These are phyloP conservation scores for Lymantria monacha DNA, from an alignment of 2,888 invertebrate genomes.

Conservation along the genomic window DNA sequence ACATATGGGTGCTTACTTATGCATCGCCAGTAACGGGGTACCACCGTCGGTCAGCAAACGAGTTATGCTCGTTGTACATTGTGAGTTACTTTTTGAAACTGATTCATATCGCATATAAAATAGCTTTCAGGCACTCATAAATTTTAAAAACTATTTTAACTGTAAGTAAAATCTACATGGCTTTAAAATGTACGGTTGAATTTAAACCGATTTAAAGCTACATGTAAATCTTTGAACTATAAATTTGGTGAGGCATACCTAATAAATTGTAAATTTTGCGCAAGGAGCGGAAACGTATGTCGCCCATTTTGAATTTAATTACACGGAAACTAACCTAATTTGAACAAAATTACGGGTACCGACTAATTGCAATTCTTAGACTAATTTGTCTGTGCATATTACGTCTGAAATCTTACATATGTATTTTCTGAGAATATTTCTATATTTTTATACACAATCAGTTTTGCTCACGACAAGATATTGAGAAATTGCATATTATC, in stretches of 20 bases:
- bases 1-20: constrained; percentile 90
- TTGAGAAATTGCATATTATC: no score
- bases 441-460: not conserved
- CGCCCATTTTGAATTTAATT: constrained; percentile 24
- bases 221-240: constrained; percentile 11
- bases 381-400: constrained; percentile 8
- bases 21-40: constrained; percentile 91
- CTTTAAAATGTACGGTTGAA: constrained; percentile 14
- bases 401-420: constrained; percentile 2
- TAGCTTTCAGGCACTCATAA: constrained; percentile 14
- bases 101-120: constrained; percentile 20
- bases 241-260: constrained; percentile 20
- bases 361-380: constrained; percentile 15
- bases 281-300: constrained; percentile 31
- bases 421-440: not conserved
- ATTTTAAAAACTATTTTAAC: constrained; percentile 22
- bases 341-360: constrained; percentile 26
- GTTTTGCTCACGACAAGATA: no score
- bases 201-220: constrained; percentile 26
- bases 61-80: constrained; percentile 91
- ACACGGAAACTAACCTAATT: constrained; percentile 30
- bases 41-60: constrained; percentile 91
- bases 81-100: constrained; percentile 79
- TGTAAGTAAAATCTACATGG: constrained; percentile 21
- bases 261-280: constrained; percentile 17